Percentiles rank a stretch among this genome's conserved stretches.
phyloP scores from a whole-genome alignment of 2,888 invertebrate species.

The Plebejus anna region DNA sequence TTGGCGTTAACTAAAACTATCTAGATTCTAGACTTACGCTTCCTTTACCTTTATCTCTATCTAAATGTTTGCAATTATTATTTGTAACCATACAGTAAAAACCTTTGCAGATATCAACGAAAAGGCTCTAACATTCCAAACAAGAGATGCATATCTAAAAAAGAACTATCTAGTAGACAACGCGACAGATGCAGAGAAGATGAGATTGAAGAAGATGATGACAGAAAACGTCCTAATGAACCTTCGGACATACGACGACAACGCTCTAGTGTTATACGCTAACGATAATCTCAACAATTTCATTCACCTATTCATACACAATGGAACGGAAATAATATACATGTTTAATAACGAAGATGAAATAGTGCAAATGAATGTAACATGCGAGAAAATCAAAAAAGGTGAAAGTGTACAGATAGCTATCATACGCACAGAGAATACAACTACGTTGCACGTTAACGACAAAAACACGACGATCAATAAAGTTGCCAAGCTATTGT shows the following conservation, averaged over 20 bases:
- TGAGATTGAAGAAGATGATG: slow-evolving; percentile 86
- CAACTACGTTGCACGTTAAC: slow-evolving; percentile 90
- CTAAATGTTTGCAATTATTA: too few relatives aligned
- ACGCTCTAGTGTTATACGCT: slow-evolving; percentile 91
- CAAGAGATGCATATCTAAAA: slow-evolving; percentile 87
- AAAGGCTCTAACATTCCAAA: slow-evolving; percentile 93
- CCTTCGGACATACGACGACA: slow-evolving; percentile 90
- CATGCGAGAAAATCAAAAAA: slow-evolving; percentile 86
- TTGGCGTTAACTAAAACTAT: too few relatives aligned
- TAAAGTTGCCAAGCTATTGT: slow-evolving; percentile 84
- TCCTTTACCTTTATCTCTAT: too few relatives aligned
- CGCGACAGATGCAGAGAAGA: slow-evolving; percentile 81
- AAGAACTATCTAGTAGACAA: slow-evolving; percentile 88
- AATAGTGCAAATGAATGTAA: slow-evolving; percentile 88
- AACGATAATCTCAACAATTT: slow-evolving; percentile 97
- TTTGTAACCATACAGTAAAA: neutral
- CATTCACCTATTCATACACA: slow-evolving; percentile 91
- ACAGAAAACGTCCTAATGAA: slow-evolving; percentile 91
- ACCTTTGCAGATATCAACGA: slow-evolving; percentile 88
- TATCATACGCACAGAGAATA: slow-evolving; percentile 85
- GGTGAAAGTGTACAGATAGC: slow-evolving; percentile 94
- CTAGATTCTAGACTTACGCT: too few relatives aligned
- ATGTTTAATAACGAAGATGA: slow-evolving; percentile 90
- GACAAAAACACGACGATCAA: slow-evolving; percentile 85
- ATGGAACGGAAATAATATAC: slow-evolving; percentile 89